Evolutionary conservation across 2,888 invertebrate species (phyloP).

Genomic region (Eurytoma californica): DNA sequence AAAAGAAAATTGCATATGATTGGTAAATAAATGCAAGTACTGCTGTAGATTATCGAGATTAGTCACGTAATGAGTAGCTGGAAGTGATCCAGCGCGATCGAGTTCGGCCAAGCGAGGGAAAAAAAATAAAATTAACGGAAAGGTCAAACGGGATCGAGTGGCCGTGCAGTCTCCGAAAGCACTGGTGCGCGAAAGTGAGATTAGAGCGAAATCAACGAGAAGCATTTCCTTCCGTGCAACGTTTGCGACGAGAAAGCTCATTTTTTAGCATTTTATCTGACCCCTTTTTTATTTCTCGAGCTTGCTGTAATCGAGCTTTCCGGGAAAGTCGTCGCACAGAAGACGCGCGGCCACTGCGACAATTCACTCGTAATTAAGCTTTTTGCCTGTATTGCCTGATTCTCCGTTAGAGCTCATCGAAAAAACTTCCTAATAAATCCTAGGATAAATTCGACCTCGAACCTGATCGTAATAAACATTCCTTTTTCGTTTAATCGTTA

Average conservation of each 20-base stretch:
- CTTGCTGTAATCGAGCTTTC: too few relatives aligned
- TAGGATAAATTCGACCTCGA: too few relatives aligned
- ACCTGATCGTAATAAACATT: too few relatives aligned
- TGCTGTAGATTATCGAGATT: background rate
- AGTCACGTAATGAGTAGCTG: background rate
- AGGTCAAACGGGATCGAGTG: background rate
- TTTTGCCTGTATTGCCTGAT: slow-evolving; percentile 1
- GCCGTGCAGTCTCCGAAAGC: background rate
- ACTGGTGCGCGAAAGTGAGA: slow-evolving; percentile 29
- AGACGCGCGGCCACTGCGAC: too few relatives aligned
- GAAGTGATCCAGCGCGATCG: background rate
- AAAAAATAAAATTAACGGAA: slow-evolving; percentile 29
- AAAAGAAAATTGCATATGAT: background rate
- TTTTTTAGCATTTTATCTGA: background rate
- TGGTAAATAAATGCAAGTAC: background rate
- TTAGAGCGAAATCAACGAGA: slow-evolving; percentile 9
- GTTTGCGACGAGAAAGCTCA: background rate
- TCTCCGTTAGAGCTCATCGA: slow-evolving; percentile 9
- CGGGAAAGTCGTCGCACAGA: background rate
- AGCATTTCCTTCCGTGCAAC: background rate
- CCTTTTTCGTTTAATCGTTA: too few relatives aligned
- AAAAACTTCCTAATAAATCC: slow-evolving; percentile 30
- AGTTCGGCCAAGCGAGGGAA: background rate
- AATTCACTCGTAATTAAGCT: slow-evolving; percentile 36
- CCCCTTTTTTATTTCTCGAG: slow-evolving; percentile 1